Evolutionary conservation across 2,113 vertebrate species (phyloP), one percentile per base, ranked within the genome.

Genomic region (Megaleporinus macrocephalus): DNA sequence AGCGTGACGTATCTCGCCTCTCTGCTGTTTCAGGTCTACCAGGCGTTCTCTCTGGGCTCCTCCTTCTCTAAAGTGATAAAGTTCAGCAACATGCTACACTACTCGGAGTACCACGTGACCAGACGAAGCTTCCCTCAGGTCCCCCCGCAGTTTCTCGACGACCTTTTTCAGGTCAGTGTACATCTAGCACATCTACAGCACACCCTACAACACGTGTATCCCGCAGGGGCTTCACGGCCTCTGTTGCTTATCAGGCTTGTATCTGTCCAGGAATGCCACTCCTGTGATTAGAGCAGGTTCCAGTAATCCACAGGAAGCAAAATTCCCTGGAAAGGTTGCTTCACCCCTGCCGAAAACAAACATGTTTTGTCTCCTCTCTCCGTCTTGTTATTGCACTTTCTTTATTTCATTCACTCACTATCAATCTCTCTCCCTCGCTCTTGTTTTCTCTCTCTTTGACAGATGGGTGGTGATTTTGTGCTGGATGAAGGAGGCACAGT

Each of bases 381-480:
- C 5, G 22, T 33, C 71, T 22, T 22, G 5, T 55, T 22, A 22
- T 22, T 22, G 18, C 20, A 22, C 5, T 51, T 15, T 57, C 3
- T n/a, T 41, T 29, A 14, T 1, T 68, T 69, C 66, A 13, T 20
- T 41, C 12, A n/a, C 66, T 5, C 20, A 0, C 53, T 57, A 0
- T 57, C 53, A 6, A 4, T 22, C 53, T 57, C 53, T 5, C 1
- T 22, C 53, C n/a, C 53, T n/a, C 53, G 22, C 66, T 16, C 41
- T 44, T 11, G 5, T 11, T 44, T 26, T 68, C n/a, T 72, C 15
- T 82, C 20, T 78, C 18, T 44, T 16, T 81, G 83, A 22, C 86
- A 94, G 94, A 76, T 95, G 91, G 94, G 93, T 51, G 94, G 94
- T 0, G 87, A 94, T 88, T 94, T 94, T 81, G 9, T 93, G 70